Conservation (phyloP, 1,140 invertebrate species). For the Coenobita brevimanus region DNA sequence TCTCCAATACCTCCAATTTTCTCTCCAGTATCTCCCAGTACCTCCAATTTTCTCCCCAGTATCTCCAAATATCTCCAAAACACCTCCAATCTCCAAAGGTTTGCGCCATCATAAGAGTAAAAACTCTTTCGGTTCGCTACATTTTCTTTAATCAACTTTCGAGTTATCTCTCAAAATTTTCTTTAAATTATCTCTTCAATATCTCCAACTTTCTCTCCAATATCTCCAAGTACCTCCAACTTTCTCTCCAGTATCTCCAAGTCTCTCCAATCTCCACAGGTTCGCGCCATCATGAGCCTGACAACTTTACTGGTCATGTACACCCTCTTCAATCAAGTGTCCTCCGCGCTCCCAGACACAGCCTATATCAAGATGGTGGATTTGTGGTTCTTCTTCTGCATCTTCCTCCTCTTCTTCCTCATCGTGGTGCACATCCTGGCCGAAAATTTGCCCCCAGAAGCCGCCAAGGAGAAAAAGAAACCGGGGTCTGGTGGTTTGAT, state of each 20-base stretch:
- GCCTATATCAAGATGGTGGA: too few relatives aligned
- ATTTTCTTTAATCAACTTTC: slow-evolving; percentile 21
- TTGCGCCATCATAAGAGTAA: slow-evolving; percentile 30
- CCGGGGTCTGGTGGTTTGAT: too few relatives aligned
- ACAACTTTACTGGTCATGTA: too few relatives aligned
- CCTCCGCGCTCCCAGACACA: too few relatives aligned
- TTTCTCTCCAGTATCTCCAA: slow-evolving; percentile 20
- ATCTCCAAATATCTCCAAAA: background rate
- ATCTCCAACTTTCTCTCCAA: slow-evolving; percentile 22
- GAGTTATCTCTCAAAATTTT: background rate
- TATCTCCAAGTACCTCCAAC: too few relatives aligned
- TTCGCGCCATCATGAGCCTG: too few relatives aligned
- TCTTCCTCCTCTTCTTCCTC: background rate
- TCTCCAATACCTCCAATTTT: background rate
- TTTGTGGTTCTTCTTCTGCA: background rate
- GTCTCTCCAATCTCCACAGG: too few relatives aligned
- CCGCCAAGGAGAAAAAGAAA: too few relatives aligned
- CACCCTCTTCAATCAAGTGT: too few relatives aligned
- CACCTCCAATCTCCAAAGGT: background rate
- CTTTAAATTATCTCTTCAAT: slow-evolving; percentile 17
- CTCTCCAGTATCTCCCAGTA: background rate
- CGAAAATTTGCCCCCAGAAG: background rate
- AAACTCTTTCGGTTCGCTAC: slow-evolving; percentile 17
- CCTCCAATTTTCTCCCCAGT: too few relatives aligned
- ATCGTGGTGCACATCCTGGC: background rate